Evolutionary conservation across 2,888 invertebrate genomes (phyloP).

Genomic region (Leptopilina drosophilae): DNA sequence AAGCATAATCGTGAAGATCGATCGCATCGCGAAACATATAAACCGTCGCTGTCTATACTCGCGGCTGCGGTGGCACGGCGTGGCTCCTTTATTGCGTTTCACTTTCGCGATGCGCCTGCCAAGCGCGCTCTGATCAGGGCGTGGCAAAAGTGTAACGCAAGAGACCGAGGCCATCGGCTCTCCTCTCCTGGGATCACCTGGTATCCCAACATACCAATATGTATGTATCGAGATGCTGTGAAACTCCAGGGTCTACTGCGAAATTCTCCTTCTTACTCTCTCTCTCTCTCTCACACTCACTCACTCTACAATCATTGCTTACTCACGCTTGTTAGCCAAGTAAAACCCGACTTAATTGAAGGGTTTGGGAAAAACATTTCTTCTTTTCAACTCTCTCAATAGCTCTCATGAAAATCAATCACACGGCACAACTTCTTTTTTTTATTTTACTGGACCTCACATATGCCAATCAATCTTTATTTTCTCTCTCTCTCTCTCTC

Average conservation of each 20-base stretch:
- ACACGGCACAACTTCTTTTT: constrained; percentile 34
- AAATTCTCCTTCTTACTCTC: constrained; percentile 42
- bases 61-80: constrained; percentile 56
- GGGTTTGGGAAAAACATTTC: constrained; percentile 36
- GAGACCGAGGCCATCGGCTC: constrained; percentile 59
- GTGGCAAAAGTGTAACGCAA: constrained; percentile 77
- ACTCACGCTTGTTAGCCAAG: constrained; percentile 47
- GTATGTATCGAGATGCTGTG: constrained; percentile 37
- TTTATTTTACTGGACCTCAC: constrained; percentile 6
- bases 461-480: constrained; percentile 27
- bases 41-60: constrained; percentile 53
- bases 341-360: constrained; percentile 32
- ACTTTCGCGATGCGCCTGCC: constrained; percentile 76
- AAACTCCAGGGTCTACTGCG: constrained; percentile 47
- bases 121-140: constrained; percentile 72
- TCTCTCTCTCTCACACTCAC: background rate
- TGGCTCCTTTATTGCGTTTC: constrained; percentile 75
- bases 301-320: constrained; percentile 31
- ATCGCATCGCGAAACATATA: constrained; percentile 52
- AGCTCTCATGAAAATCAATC: constrained; percentile 39
- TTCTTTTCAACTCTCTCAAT: constrained; percentile 37
- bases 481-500: background rate
- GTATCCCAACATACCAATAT: constrained; percentile 32
- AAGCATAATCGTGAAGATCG: constrained; percentile 54
- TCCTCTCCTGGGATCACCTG: constrained; percentile 43